These are phyloP conservation scores for Spea bombifrons DNA, from an alignment of 2,113 vertebrate species.

Conservation along the genomic window DNA sequence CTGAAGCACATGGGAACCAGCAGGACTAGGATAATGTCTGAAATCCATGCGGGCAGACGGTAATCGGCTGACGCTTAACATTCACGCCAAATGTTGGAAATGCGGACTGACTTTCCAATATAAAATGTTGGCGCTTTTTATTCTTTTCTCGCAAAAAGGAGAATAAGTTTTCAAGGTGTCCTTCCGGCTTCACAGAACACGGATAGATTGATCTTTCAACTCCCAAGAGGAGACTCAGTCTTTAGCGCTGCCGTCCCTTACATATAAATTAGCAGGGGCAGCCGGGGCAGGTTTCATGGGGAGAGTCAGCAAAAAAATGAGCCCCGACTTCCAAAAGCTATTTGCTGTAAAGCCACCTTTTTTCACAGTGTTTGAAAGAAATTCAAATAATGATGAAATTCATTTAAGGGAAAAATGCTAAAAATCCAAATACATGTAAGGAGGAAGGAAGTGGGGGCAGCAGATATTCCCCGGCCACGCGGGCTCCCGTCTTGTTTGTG, in stretches of 20 bases:
- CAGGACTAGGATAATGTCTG: background rate
- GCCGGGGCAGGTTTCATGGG: conserved; percentile 11
- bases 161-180: conserved; percentile 61
- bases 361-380: background rate
- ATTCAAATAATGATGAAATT: background rate
- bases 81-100: conserved; percentile 44
- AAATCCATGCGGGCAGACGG: background rate
- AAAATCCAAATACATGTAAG: no score
- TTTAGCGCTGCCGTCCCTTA: conserved; percentile 51
- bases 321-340: background rate
- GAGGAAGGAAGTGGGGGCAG: no score
- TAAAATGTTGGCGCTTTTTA: conserved; percentile 39
- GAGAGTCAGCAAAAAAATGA: background rate
- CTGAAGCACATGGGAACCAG: background rate
- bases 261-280: conserved; percentile 46
- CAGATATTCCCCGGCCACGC: no score
- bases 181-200: conserved; percentile 58
- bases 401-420: background rate
- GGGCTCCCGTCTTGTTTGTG: no score
- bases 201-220: conserved; percentile 57
- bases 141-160: conserved; percentile 52
- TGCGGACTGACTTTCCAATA: conserved; percentile 32
- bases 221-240: conserved; percentile 56
- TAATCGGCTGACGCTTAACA: background rate
- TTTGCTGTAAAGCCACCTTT: background rate